Base-by-base conservation (phyloP, 2,888 invertebrate genomes). In the Molorchus minor region DNA sequence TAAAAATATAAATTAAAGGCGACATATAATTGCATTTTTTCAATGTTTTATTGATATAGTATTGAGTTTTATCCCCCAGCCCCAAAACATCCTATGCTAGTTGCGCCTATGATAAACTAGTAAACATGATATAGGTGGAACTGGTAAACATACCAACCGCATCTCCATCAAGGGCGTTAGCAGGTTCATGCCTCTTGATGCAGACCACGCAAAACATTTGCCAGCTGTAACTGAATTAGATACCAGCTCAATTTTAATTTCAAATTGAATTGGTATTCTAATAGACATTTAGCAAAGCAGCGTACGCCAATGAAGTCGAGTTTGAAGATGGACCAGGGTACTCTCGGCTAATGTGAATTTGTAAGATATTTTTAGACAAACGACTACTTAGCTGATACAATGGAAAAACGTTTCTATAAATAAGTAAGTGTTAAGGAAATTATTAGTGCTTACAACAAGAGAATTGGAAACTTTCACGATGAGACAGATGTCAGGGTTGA, bases 331-430 rank as follows among this genome's bases (percentile, higher is more conserved):
- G 62, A 49, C 38, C 44, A 44, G 35, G n/a, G n/a, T n/a, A n/a
- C 44, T 56, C 56, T 53, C 53, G 49, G 56, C 62, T 59, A 62
- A 62, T 62, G 56, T 59, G 56, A 58, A 62, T 61, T 61, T 61
- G 56, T 56, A 59, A 56, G 58, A 56, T 58, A 62, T 62, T 62
- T 62, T 62, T 62, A 58, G 59, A 52, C 44, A 56, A 56, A 30
- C 54, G 46, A 61, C 61, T 59, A n/a, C n/a, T n/a, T n/a, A 44
- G 59, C 46, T 62, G 62, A 62, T 58, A 62, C 61, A 57, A 57
- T 61, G 57, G 53, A 59, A 62, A 59, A 59, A 52, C 44, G 47
- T 53, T 58, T 47, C 56, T 62, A 62, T 62, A 62, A 62, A 62
- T 62, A 62, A 59, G 56, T 36, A 3, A 10, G 5, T 62, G 59